Base-by-base conservation (phyloP, 2,888 invertebrate genomes). In the Dermolepida albohirtum region DNA sequence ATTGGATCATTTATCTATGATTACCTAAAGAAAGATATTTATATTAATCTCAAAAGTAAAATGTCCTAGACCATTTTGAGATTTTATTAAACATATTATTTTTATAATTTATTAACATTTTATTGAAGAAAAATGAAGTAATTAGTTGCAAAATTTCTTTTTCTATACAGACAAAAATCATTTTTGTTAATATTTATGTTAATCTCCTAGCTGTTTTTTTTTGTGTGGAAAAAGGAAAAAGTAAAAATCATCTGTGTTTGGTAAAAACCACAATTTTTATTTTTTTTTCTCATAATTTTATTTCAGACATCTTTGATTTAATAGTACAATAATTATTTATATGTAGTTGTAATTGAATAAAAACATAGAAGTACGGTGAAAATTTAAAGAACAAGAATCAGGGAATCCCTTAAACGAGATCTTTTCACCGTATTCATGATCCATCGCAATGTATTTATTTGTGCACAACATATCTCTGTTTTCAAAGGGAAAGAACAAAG, bases 301-400 rank as follows among this genome's bases (percentile, higher is more conserved):
- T 81, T 81, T 82, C 78, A 81, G 81, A 81, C 81, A 80, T 77
- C 74, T 77, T 78, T 76, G 77, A 79, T 68, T 71, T 68, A 66
- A 79, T 80, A 80, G 79, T 82, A 82, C 81, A 82, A 62, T 62
- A 62, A 39, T 78, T 76, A 78, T 64, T 79, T 78, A 80, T 81
- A 80, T 76, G 79, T 79, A 81, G 34, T 34, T 5, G 34, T 34
- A 34, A 34, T 34, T 79, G 77, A 79, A 78, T 79, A 81, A 81
- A 81, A 81, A 34, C 81, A 79, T 77, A 79, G 73, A 77, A 81
- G 79, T 78, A 77, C 75, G 79, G 78, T 74, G 72, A 73, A 72
- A 51, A 29, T 50, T 57, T 54, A 12, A 29, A 67, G 34, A 55
- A 43, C 34, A 34, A 34, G 34, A 34, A 34, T 34, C 71, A 64